Evolutionary conservation across 2,113 vertebrate species (phyloP), one percentile per base, ranked within the genome.

Genomic region (Ciconia maguari): DNA sequence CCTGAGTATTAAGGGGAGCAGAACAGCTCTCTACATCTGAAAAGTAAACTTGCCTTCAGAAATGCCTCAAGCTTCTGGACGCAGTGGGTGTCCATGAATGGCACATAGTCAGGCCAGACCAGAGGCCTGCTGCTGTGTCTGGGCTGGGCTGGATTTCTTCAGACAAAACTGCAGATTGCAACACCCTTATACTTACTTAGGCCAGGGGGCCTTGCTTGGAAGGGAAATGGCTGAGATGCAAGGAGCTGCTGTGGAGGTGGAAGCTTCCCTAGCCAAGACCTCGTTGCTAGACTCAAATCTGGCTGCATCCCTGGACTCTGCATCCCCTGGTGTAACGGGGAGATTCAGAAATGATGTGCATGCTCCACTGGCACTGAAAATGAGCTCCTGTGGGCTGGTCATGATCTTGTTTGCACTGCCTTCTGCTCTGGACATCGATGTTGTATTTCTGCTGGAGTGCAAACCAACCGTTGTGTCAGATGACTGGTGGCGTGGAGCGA

Each of bases 111-210:
- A 78, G 86, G 52, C 64, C 89, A 94, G 86, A 70, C n/a, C 92
- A 87, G 87, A 58, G 90, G 25, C 41, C 52, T 89, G 72, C 87
- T 93, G 92, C 91, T 87, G 68, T 2, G 44, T 4, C 93, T 90
- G 93, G 91, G 65, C 90, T 93, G 93, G 70, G 83, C 94, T 93
- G 89, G 66, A 52, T 94, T 96, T 92, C 81, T 89, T 76, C 92
- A 92, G 77, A 55, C 83, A 68, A 15, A 93, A 7, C 30, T 83
- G 91, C 9, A 4, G 87, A 96, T 96, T 97, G 97, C 97, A 94
- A 95, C 93, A 97, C 64, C 41, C 88, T 66, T 6, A 0, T 32
- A 32, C 83, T 81, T 70, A 2, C 57, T 92, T 16, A 1, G 27
- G 90, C 83, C 74, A 25, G 85, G 69, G 87, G 42, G 60, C 78